Evolutionary conservation across 2,797 vertebrate species (phyloP), one percentile per base, ranked within the genome.

Genomic region (Taenioides sp.): DNA sequence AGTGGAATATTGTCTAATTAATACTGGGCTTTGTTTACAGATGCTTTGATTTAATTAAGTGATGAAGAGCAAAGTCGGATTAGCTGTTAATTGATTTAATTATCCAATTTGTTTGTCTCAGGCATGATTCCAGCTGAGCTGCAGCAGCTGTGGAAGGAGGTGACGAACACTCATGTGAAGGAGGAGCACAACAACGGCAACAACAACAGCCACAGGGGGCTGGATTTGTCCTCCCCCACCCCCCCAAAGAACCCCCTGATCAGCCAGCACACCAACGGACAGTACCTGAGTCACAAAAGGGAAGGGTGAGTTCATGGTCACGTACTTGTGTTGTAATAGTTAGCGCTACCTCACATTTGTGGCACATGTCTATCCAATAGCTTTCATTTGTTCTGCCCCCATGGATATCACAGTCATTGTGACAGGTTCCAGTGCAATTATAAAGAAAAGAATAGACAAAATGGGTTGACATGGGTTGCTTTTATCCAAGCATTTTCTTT

Each of bases 121-220:
- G 98, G 98, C 97, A 96, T 99, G 96, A 98, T 98, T 98, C 97
- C 98, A 95, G 92, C 95, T 70, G 98, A 99, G 92, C 95, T 99
- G 86, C 98, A 99, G 94, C 97, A 99, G 93, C 96, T 99, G 92
- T 99, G 98, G 98, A 99, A 99, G 92, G 98, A 99, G 94, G 97
- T 98, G 91, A 96, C 98, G 75, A 92, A 93, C 70, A 92, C 95
- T 76, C 92, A 96, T 65, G 94, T 95, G 76, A 95, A 96, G 74
- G 97, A 98, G 89, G 98, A 99, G 91, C 89, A 91, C 84, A 92
- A 91, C 87, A 91, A 88, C 72, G 91, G 89, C 90, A 94, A 91
- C 92, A 97, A 95, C 94, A 96, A 95, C 81, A 96, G 97, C 92
- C 97, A 98, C 93, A 95, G 96, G 86, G 97, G 96, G 78, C 92